These are phyloP conservation scores for Lacanobia oleracea DNA, from an alignment of 2,888 invertebrate genomes.

Conservation along the genomic window DNA sequence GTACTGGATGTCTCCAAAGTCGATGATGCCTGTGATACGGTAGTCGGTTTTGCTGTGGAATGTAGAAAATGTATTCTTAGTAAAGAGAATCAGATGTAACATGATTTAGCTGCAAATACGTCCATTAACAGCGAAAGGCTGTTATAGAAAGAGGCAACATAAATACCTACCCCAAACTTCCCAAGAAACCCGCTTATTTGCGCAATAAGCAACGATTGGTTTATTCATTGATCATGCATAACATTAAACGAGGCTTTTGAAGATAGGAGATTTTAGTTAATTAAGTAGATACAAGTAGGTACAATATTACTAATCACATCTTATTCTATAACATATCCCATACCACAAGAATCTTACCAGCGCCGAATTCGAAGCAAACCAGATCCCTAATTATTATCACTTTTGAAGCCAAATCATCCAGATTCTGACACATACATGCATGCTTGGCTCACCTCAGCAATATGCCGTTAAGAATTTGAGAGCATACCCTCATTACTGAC, in stretches of 20 bases:
- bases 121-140: background rate
- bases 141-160: background rate
- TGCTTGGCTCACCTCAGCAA: constrained; percentile 80
- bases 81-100: background rate
- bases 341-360: constrained; percentile 17
- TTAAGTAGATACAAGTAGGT: no score
- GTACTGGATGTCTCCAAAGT: constrained; percentile 96
- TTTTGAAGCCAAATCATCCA: constrained; percentile 19
- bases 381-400: constrained; percentile 62
- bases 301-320: background rate
- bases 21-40: constrained; percentile 93
- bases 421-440: constrained; percentile 10
- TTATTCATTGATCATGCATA: constrained; percentile 4
- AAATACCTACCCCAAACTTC: no score
- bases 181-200: background rate
- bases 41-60: constrained; percentile 84
- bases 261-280: background rate
- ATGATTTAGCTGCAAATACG: background rate
- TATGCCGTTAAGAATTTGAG: constrained; percentile 78
- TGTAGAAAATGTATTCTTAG: background rate
- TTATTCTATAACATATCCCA: background rate
- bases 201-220: background rate
- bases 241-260: background rate
- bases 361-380: constrained; percentile 64
- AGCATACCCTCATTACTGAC: constrained; percentile 78